Conservation (phyloP, 1,140 invertebrate genomes). For the Lordiphosa stackelbergi region DNA sequence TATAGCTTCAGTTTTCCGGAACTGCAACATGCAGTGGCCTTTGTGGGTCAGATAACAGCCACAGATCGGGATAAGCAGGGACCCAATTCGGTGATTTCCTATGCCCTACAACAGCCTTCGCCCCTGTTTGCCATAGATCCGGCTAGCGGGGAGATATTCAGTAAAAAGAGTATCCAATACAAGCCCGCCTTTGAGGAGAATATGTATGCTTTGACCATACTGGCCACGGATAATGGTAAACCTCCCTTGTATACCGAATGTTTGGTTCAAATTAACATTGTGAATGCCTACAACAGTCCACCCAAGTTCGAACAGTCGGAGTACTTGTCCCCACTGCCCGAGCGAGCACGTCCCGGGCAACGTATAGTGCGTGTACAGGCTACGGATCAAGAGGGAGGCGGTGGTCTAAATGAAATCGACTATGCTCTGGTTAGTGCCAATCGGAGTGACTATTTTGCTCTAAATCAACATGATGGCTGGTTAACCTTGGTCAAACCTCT, state of each 20-base stretch:
- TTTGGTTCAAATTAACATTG: constrained; percentile 90
- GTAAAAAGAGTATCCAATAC: constrained; percentile 89
- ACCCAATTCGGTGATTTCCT: constrained; percentile 95
- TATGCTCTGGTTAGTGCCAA: constrained; percentile 89
- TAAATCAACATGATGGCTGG: constrained; percentile 88
- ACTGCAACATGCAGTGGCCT: constrained; percentile 85
- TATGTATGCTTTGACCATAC: constrained; percentile 88
- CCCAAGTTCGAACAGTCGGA: constrained; percentile 86
- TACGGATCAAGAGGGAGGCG: constrained; percentile 85
- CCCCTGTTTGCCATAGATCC: constrained; percentile 94
- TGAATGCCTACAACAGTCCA: constrained; percentile 93
- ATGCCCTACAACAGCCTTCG: constrained; percentile 92
- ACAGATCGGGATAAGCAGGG: constrained; percentile 94
- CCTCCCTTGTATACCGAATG: constrained; percentile 92
- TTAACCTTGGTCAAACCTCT: constrained; percentile 83
- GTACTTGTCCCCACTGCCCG: constrained; percentile 90
- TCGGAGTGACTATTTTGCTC: constrained; percentile 85
- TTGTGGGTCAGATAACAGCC: constrained; percentile 92
- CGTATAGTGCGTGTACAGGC: constrained; percentile 86
- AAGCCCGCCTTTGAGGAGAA: constrained; percentile 94
- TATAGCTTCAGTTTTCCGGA: constrained; percentile 95
- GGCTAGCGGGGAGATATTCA: constrained; percentile 91
- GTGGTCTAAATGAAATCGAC: constrained; percentile 92
- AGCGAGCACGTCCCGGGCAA: constrained; percentile 84
- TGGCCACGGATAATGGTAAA: constrained; percentile 95